Evolutionary conservation across 2,113 vertebrate species (phyloP).

Genomic region (Rhinolophus ferrumequinum): DNA sequence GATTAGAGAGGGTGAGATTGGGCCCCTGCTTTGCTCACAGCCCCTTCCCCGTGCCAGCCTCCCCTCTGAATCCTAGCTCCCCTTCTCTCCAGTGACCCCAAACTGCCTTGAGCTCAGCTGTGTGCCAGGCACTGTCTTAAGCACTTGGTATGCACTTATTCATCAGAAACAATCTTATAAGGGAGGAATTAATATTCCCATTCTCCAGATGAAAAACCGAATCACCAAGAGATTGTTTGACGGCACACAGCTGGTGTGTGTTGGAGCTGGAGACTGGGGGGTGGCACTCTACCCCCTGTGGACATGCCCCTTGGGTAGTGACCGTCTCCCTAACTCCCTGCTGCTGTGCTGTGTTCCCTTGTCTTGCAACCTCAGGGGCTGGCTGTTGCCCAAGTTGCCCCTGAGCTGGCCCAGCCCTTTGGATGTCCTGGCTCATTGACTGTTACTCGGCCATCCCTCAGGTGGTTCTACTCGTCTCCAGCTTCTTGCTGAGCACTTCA

Average conservation of each 20-base stretch:
- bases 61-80: background rate
- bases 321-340: rapidly evolving
- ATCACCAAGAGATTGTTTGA: background rate
- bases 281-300: rapidly evolving
- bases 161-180: background rate
- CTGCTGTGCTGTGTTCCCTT: background rate
- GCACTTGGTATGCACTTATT: background rate
- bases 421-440: background rate
- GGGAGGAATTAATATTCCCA: background rate
- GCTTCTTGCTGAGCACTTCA: background rate
- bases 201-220: background rate
- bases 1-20: background rate
- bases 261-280: background rate
- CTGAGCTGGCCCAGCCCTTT: background rate
- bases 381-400: background rate
- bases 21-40: background rate
- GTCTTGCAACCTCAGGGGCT: background rate
- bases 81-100: background rate
- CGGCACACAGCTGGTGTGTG: background rate
- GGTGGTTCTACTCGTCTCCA: background rate
- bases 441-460: background rate
- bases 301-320: background rate
- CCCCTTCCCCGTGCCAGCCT: background rate
- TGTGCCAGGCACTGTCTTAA: background rate
- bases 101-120: background rate